A percentile compares a stretch with the other conserved stretches of the same genome.
phyloP scores from a whole-genome alignment of 2,888 invertebrate species.

The Corbicula japonica region DNA sequence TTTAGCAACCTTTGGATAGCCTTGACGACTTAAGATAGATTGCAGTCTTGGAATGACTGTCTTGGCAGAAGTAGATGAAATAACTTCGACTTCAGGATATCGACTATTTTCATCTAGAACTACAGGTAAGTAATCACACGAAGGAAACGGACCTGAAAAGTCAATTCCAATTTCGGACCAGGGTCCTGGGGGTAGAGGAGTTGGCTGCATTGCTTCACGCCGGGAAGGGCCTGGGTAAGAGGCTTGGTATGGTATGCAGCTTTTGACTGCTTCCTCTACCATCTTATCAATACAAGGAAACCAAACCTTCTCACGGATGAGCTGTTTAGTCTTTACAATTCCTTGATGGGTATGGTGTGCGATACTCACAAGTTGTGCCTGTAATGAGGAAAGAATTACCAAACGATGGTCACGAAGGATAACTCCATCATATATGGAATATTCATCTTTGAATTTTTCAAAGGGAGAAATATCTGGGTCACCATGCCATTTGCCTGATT shows the following conservation, averaged over 20 bases:
- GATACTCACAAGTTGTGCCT: neutral
- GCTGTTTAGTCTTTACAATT: neutral
- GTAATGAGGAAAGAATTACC: too few relatives aligned
- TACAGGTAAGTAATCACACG: neutral
- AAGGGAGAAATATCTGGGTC: neutral
- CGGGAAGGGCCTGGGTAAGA: neutral
- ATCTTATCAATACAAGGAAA: conserved; percentile 47
- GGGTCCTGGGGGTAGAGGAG: conserved; percentile 1
- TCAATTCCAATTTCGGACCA: neutral
- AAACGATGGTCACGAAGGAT: conserved; percentile 17
- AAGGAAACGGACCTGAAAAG: conserved; percentile 3
- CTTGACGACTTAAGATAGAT: conserved; percentile 10
- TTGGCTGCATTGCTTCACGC: conserved; percentile 5
- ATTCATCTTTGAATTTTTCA: conserved; percentile 16
- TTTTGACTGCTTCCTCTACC: conserved; percentile 38
- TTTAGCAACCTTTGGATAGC: conserved; percentile 16
- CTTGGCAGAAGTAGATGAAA: neutral
- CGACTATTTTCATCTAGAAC: conserved; percentile 4
- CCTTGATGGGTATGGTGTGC: conserved; percentile 1
- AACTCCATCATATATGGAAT: conserved; percentile 23
- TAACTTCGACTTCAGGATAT: conserved; percentile 6
- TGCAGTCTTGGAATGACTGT: conserved; percentile 14
- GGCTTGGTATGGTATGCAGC: conserved; percentile 48
- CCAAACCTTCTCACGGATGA: neutral
- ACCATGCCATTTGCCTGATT: conserved; percentile 21